Conservation (phyloP, 2,888 invertebrate species). For the Mythimna pallens region DNA sequence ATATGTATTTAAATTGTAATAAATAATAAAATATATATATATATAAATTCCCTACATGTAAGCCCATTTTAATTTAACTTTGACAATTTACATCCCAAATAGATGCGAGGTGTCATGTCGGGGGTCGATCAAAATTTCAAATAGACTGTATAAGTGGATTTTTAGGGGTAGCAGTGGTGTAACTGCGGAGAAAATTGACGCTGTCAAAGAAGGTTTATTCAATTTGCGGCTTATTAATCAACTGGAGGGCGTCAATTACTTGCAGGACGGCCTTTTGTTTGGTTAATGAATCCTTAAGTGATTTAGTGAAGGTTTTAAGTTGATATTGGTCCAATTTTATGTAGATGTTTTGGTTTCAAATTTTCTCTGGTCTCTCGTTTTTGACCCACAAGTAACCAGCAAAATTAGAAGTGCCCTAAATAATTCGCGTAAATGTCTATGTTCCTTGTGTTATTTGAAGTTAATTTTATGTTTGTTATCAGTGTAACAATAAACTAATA, state of each 20-base stretch:
- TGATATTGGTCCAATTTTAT: slow-evolving; percentile 17
- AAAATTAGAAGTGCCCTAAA: no score
- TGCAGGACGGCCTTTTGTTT: slow-evolving; percentile 72
- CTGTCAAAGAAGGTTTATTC: slow-evolving; percentile 88
- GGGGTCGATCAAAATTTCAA: slow-evolving; percentile 89
- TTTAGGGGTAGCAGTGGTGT: slow-evolving; percentile 82
- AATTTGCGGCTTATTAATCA: slow-evolving; percentile 89
- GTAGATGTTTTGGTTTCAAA: slow-evolving; percentile 2
- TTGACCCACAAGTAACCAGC: background rate
- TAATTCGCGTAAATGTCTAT: no score
- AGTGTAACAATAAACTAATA: no score
- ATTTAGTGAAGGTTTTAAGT: slow-evolving; percentile 46
- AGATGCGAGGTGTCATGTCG: slow-evolving; percentile 88
- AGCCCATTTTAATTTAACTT: slow-evolving; percentile 74
- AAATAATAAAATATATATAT: no score
- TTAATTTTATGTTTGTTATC: no score
- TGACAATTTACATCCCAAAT: slow-evolving; percentile 90
- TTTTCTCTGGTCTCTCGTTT: background rate
- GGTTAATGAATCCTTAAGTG: slow-evolving; percentile 74
- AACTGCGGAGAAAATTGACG: slow-evolving; percentile 88
- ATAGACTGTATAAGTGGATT: slow-evolving; percentile 88
- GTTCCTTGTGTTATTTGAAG: no score
- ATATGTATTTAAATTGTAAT: no score
- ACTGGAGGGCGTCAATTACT: slow-evolving; percentile 72
- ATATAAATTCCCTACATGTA: slow-evolving; percentile 72